Evolutionary conservation across 2,888 invertebrate genomes (phyloP).

Genomic region (Nycteola revayana): DNA sequence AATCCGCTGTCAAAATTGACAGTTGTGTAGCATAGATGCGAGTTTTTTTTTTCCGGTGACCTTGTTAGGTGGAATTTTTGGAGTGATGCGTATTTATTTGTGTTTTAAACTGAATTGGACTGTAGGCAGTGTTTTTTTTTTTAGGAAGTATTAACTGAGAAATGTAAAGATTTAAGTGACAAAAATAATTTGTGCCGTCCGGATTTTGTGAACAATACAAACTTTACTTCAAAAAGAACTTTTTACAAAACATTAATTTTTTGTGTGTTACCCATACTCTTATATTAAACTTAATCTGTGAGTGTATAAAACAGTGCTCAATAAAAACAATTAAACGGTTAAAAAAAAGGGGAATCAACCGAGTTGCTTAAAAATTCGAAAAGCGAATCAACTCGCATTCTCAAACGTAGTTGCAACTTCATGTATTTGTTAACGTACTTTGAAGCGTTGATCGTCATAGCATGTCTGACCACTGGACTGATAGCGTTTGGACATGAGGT

Average conservation of each 20-base stretch:
- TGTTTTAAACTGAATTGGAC: constrained; percentile 5
- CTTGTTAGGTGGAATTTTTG: constrained; percentile 21
- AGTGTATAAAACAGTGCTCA: no score
- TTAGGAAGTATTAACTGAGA: constrained; percentile 28
- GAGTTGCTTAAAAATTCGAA: no score
- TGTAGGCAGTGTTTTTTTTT: constrained; percentile 14
- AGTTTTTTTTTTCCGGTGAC: no score
- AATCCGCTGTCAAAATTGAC: constrained; percentile 36
- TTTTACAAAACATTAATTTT: no score
- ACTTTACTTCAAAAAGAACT: no score
- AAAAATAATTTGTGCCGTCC: constrained; percentile 39
- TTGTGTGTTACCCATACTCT: no score
- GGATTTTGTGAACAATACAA: constrained; percentile 24
- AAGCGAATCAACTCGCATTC: no score
- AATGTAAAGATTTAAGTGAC: constrained; percentile 35
- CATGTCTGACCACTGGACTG: constrained; percentile 63
- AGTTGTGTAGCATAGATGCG: no score
- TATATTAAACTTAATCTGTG: no score
- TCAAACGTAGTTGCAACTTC: no score
- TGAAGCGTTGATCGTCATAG: constrained; percentile 58
- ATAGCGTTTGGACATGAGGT: constrained; percentile 65
- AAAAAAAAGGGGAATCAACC: no score
- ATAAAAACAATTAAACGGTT: no score
- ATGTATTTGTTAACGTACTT: constrained; percentile 60
- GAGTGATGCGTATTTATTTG: constrained; percentile 18